These are phyloP conservation scores for Brevimyrus niger DNA, from an alignment of 2,113 vertebrate species.

Conservation along the genomic window DNA sequence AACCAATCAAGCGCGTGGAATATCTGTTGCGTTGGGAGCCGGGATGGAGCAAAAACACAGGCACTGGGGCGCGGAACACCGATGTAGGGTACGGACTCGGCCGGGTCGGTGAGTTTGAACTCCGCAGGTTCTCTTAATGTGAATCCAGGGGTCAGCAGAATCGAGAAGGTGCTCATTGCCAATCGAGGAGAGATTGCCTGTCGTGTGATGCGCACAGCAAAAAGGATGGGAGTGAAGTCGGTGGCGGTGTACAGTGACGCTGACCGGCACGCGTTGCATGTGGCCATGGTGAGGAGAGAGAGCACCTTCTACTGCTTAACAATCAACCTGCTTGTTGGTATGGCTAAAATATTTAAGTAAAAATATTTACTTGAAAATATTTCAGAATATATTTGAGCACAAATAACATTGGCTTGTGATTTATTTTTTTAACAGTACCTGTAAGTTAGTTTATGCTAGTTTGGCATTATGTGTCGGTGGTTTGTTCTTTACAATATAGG, in stretches of 20 bases:
- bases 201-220: slow-evolving; percentile 89
- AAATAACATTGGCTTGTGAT: not conserved
- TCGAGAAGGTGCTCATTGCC: slow-evolving; percentile 87
- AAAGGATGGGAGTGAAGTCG: slow-evolving; percentile 85
- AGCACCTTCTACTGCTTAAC: not conserved
- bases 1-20: not conserved
- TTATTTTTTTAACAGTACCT: not conserved
- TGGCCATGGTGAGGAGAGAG: slow-evolving; percentile 75
- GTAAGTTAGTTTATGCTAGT: not conserved
- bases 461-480: not conserved
- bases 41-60: not conserved
- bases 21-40: not conserved
- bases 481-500: slow-evolving; percentile 53
- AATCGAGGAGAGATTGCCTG: slow-evolving; percentile 96
- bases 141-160: slow-evolving; percentile 59
- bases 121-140: not conserved
- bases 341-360: not conserved
- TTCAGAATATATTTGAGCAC: not conserved
- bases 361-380: not conserved
- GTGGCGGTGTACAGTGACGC: slow-evolving; percentile 95
- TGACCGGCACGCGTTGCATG: slow-evolving; percentile 85
- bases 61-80: not conserved
- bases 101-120: not conserved
- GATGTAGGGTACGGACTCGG: not conserved
- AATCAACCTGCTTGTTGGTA: not conserved